Evolutionary conservation across 2,888 invertebrate genomes (phyloP), one percentile per base, ranked within the genome.

Genomic region (Cryptocephalus moraei): DNA sequence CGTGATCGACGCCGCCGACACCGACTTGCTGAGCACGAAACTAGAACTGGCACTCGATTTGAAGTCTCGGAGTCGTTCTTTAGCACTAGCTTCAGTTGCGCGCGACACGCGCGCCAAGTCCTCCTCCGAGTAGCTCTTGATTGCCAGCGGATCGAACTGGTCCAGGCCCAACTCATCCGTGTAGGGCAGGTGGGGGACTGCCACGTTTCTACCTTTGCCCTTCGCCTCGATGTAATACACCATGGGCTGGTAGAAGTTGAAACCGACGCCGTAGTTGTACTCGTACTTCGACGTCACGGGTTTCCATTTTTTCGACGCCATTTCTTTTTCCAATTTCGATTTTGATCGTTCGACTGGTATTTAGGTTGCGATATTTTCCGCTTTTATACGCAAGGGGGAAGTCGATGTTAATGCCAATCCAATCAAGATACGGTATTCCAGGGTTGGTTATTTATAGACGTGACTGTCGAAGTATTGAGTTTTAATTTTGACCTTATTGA

Each of bases 231-330:
- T 80, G 64, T 86, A 88, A 70, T 90, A 87, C 62, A 90, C 81
- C 88, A 90, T 88, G 43, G 89, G 89, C 68, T 88, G 86, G 71
- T 90, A 90, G 70, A 80, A 87, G 72, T 88, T 85, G 62, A 88
- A 85, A 44, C 85, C 87, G 68, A 82, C 86, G 56, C 84, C 84
- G 72, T 89, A 90, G 72, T 90, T 90, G 69, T 83, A 82, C 64
- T 86, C 83, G 73, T 89, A 90, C 49, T 84, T 79, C 47, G 79
- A 68, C 13, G 84, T 82, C 45, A 81, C 79, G 44, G 80, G 80
- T 55, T 74, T 74, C 62, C 63, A 63, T 53, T 46, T 44, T 3
- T 34, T 51, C 13, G 44, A 41, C 41, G 58, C 56, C 60, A 59
- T 62, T 53, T 50, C 36, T 22, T 22, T 22, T 22, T 22, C 22